Base-by-base conservation (phyloP, 2,888 invertebrate species). In the Hemaris fuciformis region DNA sequence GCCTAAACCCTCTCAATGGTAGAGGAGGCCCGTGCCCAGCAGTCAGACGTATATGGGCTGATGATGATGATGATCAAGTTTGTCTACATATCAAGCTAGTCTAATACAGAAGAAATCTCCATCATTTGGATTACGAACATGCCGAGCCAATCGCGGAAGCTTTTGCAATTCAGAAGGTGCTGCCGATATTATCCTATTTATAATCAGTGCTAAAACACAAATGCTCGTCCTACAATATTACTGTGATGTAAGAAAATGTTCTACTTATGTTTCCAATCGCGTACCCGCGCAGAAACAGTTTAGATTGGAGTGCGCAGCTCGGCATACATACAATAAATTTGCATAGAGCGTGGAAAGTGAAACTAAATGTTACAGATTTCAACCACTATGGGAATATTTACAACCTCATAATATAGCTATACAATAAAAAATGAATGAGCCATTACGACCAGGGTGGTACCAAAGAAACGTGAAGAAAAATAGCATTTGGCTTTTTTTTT, bases 331-430 rank as follows among this genome's bases (percentile, higher is more conserved):
- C 15, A 2, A 31, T 53, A 53, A 27, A 53, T 53, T 53, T 53
- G 53, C 53, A 53, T 53, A n/a, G n/a, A n/a, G n/a, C 1, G 53
- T 53, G 31, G 53, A 53, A 53, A 53, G 48, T 31, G 53, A 53
- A 25, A 46, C 25, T 8, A 18, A 8, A 23, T 23, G 20, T 22
- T 2, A 7, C 27, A 38, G 38, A 27, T 31, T 48, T 48, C 15
- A 8, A n/a, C 8, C 8, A 10, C 53, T 3, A 31, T 53, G 18
- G 10, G 31, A 31, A 27, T 31, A 18, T 27, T 34, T 34, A 8
- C n/a, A n/a, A 38, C n/a, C 38, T 38, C 0, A 0, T 3, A 38
- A n/a, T 38, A 38, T n/a, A n/a, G n/a, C n/a, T n/a, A n/a, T n/a
- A n/a, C n/a, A n/a, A n/a, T n/a, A n/a, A n/a, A n/a, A n/a, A n/a